Conservation (phyloP, 2,113 vertebrate species). For the Hippocampus zosterae region DNA sequence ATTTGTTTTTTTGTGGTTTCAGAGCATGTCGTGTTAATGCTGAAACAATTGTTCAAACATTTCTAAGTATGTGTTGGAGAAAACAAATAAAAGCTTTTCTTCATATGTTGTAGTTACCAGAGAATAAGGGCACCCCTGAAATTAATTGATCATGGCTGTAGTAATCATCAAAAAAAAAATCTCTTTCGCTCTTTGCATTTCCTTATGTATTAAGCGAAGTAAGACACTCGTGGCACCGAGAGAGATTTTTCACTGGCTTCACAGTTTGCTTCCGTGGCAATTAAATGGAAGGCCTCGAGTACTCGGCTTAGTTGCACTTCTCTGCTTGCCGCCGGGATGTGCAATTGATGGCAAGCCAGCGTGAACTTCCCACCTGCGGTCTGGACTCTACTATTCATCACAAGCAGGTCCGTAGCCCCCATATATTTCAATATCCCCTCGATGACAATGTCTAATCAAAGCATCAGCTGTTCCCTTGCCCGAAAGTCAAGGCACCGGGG, state of each 20-base stretch:
- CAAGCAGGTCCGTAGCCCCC: slow-evolving; percentile 7
- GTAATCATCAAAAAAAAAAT: too few species aligned
- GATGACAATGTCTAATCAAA: slow-evolving; percentile 42
- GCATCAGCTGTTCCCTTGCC: slow-evolving; percentile 24
- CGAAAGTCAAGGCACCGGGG: slow-evolving; percentile 42
- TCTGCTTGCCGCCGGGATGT: slow-evolving; percentile 19
- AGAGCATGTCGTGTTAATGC: too few species aligned
- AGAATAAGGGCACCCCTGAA: neutral
- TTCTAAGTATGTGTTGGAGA: too few species aligned
- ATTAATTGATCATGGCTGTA: neutral
- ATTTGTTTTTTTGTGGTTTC: too few species aligned
- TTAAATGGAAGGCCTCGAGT: slow-evolving; percentile 15
- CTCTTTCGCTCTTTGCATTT: neutral
- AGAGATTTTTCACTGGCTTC: neutral
- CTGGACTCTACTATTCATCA: slow-evolving; percentile 19
- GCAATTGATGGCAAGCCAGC: slow-evolving; percentile 32
- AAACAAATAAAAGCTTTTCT: too few species aligned
- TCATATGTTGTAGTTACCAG: neutral
- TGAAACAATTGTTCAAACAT: too few species aligned
- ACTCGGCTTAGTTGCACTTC: neutral
- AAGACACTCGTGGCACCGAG: neutral
- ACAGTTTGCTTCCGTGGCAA: slow-evolving; percentile 23
- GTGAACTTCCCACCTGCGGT: slow-evolving; percentile 25
- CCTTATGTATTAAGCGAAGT: neutral
- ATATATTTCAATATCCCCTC: slow-evolving; percentile 27